These are phyloP conservation scores for Zhuqinia jingwanae DNA, from an alignment of 2,888 invertebrate genomes.

Conservation along the genomic window DNA sequence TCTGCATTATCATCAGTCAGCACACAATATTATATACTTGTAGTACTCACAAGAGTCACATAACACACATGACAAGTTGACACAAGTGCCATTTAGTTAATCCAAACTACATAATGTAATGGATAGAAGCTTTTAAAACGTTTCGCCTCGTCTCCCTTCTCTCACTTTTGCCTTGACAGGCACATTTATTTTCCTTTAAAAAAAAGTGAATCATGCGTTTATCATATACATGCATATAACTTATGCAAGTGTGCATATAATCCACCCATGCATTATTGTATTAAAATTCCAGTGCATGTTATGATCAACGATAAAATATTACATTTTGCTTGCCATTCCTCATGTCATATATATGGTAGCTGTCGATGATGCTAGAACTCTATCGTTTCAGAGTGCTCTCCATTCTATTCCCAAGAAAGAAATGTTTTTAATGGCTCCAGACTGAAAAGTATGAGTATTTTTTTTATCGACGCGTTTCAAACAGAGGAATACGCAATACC, in stretches of 20 bases:
- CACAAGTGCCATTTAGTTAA: constrained; percentile 66
- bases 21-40: background rate
- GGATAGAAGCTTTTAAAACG: constrained; percentile 74
- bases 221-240: constrained; percentile 2
- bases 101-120: constrained; percentile 73
- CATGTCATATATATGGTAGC: too few species aligned
- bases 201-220: constrained; percentile 51
- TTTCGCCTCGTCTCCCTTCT: constrained; percentile 61
- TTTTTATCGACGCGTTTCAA: too few species aligned
- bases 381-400: too few species aligned
- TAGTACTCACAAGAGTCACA: constrained; percentile 48
- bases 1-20: background rate
- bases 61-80: constrained; percentile 58
- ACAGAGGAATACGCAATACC: too few species aligned
- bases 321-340: background rate
- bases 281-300: constrained; percentile 1
- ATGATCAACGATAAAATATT: background rate
- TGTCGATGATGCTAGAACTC: too few species aligned
- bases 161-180: constrained; percentile 62
- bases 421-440: too few species aligned
- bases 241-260: constrained; percentile 2
- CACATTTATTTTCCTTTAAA: constrained; percentile 59
- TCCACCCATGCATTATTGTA: background rate
- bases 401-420: too few species aligned
- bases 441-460: too few species aligned